Percentiles rank a stretch among this genome's conserved stretches.
Conservation (phyloP, 2,113 vertebrate species). For the Todiramphus saurophagus region DNA sequence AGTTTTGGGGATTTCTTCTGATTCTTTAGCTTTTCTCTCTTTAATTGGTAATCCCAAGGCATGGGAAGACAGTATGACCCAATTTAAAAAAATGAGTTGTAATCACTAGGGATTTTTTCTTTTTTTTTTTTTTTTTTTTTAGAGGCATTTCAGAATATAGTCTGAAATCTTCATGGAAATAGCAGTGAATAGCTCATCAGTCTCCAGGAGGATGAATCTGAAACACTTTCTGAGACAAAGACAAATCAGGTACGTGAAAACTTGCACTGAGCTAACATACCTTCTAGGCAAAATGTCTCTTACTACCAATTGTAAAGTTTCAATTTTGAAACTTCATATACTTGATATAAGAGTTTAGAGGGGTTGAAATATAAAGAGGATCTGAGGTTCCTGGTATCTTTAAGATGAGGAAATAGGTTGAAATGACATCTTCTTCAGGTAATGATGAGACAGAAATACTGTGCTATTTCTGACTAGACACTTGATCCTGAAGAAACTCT, state of each 20-base stretch:
- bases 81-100: constrained; percentile 56
- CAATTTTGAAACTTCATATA: constrained; percentile 11
- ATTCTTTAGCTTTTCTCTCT: not conserved
- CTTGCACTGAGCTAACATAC: constrained; percentile 16
- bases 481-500: not conserved
- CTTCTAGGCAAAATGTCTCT: constrained; percentile 50
- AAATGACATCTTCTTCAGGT: constrained; percentile 42
- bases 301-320: constrained; percentile 40
- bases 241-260: constrained; percentile 48
- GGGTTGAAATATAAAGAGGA: constrained; percentile 26
- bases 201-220: constrained; percentile 35
- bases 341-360: not conserved
- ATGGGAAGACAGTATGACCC: constrained; percentile 40
- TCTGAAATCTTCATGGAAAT: constrained; percentile 43
- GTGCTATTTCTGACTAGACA: not conserved
- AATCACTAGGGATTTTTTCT: constrained; percentile 17
- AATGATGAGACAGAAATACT: not conserved
- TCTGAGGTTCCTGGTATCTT: constrained; percentile 10
- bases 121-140: not conserved
- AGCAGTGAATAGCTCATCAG: constrained; percentile 25
- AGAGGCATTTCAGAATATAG: not conserved
- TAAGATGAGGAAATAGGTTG: constrained; percentile 41
- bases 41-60: constrained; percentile 59
- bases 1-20: constrained; percentile 5
- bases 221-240: constrained; percentile 35